phyloP scores from a whole-genome alignment of 2,797 vertebrate genomes.

The Ctenochaetus hawaiiensis region DNA sequence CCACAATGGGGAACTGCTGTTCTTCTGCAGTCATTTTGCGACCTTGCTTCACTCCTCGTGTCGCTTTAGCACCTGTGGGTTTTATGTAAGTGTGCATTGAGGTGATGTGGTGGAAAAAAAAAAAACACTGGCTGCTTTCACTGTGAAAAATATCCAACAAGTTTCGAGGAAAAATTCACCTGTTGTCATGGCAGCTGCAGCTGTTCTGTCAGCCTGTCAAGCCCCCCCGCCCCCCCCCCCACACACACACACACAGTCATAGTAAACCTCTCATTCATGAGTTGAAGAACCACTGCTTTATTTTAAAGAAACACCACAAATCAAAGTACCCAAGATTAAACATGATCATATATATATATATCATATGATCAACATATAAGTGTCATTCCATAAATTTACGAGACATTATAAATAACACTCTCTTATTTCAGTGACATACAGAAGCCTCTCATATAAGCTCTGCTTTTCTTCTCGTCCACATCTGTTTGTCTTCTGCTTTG shows the following conservation, averaged over 20 bases:
- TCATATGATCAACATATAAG: neutral
- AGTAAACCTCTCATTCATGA: no score
- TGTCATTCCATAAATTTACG: no score
- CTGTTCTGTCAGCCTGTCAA: constrained; percentile 44
- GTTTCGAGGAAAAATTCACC: constrained; percentile 38
- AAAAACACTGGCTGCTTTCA: constrained; percentile 60
- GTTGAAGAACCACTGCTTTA: no score
- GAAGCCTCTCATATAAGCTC: neutral
- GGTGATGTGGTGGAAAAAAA: constrained; percentile 50
- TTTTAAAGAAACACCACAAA: no score
- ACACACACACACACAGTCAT: neutral
- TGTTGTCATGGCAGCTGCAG: constrained; percentile 63
- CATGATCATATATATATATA: no score
- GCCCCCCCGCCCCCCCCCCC: neutral
- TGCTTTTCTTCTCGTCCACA: neutral
- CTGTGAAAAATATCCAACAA: constrained; percentile 29
- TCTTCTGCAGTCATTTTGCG: constrained; percentile 23
- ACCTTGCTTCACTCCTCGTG: constrained; percentile 28
- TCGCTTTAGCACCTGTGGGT: constrained; percentile 61
- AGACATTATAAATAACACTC: neutral
- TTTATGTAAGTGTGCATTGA: constrained; percentile 47
- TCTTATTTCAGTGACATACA: neutral
- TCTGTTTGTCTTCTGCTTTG: neutral
- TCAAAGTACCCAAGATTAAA: no score
- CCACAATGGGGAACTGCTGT: constrained; percentile 41